phyloP scores from a whole-genome alignment of 2,113 vertebrate genomes.

The Hippocampus guttulatus region DNA sequence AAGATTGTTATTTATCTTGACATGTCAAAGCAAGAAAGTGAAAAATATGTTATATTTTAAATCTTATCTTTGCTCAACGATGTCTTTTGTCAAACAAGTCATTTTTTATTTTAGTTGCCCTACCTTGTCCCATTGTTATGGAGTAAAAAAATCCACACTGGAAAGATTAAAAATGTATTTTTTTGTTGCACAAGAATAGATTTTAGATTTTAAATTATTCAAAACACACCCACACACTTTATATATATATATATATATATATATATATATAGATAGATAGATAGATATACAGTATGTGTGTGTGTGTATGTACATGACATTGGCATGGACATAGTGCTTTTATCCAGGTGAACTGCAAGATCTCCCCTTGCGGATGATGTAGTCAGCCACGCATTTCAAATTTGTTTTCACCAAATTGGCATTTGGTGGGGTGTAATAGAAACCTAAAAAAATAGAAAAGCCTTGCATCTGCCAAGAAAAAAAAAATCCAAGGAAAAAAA shows the following conservation, averaged over 20 bases:
- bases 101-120: not conserved
- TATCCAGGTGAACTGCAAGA: no score
- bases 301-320: no score
- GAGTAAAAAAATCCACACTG: not conserved
- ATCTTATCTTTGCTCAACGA: not conserved
- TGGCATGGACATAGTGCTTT: no score
- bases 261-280: no score
- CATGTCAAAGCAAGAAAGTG: not conserved
- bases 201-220: not conserved
- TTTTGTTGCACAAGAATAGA: not conserved
- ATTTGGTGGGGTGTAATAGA: no score
- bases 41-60: not conserved
- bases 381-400: no score
- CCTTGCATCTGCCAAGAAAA: not conserved
- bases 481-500: not conserved
- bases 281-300: no score
- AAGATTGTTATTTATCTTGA: constrained; percentile 4
- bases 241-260: no score
- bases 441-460: no score
- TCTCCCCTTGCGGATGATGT: no score
- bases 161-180: not conserved
- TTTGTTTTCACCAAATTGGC: no score
- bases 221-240: no score
- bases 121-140: not conserved
- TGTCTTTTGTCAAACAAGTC: not conserved